phyloP scores from a whole-genome alignment of 2,888 invertebrate genomes.

The Listrodromus nycthemerus region DNA sequence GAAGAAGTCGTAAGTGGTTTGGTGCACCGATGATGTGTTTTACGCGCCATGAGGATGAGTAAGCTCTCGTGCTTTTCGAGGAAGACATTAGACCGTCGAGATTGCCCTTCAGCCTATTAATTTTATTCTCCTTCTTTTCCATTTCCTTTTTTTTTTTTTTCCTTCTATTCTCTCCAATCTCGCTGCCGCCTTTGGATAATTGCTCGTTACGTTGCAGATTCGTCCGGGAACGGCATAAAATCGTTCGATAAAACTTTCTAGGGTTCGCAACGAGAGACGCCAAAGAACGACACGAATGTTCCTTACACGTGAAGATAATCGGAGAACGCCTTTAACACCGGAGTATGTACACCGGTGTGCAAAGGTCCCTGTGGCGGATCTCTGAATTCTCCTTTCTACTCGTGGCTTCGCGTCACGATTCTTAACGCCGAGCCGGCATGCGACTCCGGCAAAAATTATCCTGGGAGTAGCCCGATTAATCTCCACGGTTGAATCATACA shows the following conservation, averaged over 20 bases:
- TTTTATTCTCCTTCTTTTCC: conserved; percentile 14
- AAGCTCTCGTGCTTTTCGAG: conserved; percentile 30
- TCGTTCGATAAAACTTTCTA: conserved; percentile 41
- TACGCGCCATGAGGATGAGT: conserved; percentile 5
- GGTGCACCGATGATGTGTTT: conserved; percentile 1
- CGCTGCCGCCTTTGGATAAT: conserved; percentile 2
- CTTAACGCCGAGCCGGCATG: conserved; percentile 65
- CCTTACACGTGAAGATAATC: conserved; percentile 44
- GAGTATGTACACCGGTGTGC: conserved; percentile 61
- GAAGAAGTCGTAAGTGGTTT: conserved; percentile 1
- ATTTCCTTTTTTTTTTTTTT: neutral
- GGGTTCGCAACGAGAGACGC: conserved; percentile 17
- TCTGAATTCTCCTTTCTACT: conserved; percentile 80
- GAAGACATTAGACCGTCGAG: conserved; percentile 25
- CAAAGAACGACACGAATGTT: conserved; percentile 53
- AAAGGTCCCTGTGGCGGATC: conserved; percentile 77
- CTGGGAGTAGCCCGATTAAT: conserved; percentile 5
- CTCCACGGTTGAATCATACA: too few relatives aligned
- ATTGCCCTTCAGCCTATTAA: neutral
- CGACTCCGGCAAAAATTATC: conserved; percentile 29
- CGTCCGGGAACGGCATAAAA: conserved; percentile 4
- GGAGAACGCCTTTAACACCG: conserved; percentile 57
- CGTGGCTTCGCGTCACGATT: conserved; percentile 77
- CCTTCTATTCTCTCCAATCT: neutral
- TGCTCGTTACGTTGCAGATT: conserved; percentile 13